Evolutionary conservation across 2,113 vertebrate genomes (phyloP).

Genomic region (Columbina picui): DNA sequence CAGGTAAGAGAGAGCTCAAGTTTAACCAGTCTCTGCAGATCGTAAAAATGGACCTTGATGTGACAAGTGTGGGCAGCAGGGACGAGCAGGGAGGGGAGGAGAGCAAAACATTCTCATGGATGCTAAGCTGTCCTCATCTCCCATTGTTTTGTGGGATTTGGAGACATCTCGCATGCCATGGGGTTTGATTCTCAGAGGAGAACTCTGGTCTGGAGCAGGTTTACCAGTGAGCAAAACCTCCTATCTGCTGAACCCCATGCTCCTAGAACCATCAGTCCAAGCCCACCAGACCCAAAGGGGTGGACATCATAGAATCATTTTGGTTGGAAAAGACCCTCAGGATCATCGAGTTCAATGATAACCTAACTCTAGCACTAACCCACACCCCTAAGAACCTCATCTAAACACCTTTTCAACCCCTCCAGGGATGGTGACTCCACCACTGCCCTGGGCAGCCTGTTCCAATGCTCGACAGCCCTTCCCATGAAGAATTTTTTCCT

Average conservation of each 20-base stretch:
- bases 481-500: too few species aligned
- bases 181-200: neutral
- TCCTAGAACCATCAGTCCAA: neutral
- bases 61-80: neutral
- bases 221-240: neutral
- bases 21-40: neutral
- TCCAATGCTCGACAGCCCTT: too few species aligned
- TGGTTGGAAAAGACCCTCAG: too few species aligned
- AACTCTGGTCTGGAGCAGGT: neutral
- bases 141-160: rapidly evolving
- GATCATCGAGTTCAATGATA: too few species aligned
- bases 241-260: rapidly evolving
- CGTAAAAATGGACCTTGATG: neutral
- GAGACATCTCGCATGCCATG: rapidly evolving
- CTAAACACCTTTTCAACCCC: too few species aligned
- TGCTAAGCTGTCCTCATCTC: neutral
- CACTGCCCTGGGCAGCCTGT: too few species aligned
- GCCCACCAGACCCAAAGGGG: rapidly evolving
- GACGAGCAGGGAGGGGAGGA: neutral
- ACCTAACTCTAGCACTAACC: too few species aligned
- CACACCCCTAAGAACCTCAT: too few species aligned
- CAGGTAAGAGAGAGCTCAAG: conserved; percentile 44
- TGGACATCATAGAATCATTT: too few species aligned
- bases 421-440: too few species aligned
- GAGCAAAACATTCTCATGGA: neutral